phyloP scores from a whole-genome alignment of 2,797 vertebrate species.

The Parambassis ranga region DNA sequence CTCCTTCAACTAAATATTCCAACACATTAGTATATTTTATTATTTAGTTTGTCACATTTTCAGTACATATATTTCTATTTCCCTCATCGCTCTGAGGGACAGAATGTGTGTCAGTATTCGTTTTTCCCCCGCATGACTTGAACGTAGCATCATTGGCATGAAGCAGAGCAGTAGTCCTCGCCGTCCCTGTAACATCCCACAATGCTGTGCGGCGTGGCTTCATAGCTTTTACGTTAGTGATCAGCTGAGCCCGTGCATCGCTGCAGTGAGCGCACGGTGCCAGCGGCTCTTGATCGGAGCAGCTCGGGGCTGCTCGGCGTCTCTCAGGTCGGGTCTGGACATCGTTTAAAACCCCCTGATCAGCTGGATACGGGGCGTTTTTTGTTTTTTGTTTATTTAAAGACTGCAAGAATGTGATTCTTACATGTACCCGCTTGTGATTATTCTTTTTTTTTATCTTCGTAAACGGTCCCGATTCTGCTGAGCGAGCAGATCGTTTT shows the following conservation, averaged over 20 bases:
- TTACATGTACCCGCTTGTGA: background rate
- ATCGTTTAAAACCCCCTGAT: slow-evolving; percentile 15
- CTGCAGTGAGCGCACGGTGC: slow-evolving; percentile 69
- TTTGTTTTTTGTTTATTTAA: background rate
- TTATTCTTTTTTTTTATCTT: slow-evolving; percentile 3
- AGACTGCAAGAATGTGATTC: slow-evolving; percentile 58
- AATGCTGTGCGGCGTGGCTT: slow-evolving; percentile 66
- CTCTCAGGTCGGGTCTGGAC: slow-evolving; percentile 39
- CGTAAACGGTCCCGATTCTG: background rate
- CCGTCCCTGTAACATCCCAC: slow-evolving; percentile 63
- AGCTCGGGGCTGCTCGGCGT: slow-evolving; percentile 59
- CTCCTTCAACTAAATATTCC: no score
- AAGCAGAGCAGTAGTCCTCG: no score
- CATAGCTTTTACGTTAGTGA: slow-evolving; percentile 34
- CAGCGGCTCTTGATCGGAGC: slow-evolving; percentile 61
- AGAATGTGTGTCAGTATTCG: background rate
- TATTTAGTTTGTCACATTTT: no score
- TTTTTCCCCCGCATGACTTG: slow-evolving; percentile 28
- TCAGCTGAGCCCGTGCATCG: slow-evolving; percentile 71
- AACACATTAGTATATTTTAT: no score
- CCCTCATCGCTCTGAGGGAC: no score
- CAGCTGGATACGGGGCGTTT: slow-evolving; percentile 12
- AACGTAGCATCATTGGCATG: slow-evolving; percentile 40
- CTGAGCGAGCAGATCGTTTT: slow-evolving; percentile 5
- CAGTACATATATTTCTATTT: no score